Evolutionary conservation across 2,888 invertebrate species (phyloP).

Genomic region (Tribolium freemani): DNA sequence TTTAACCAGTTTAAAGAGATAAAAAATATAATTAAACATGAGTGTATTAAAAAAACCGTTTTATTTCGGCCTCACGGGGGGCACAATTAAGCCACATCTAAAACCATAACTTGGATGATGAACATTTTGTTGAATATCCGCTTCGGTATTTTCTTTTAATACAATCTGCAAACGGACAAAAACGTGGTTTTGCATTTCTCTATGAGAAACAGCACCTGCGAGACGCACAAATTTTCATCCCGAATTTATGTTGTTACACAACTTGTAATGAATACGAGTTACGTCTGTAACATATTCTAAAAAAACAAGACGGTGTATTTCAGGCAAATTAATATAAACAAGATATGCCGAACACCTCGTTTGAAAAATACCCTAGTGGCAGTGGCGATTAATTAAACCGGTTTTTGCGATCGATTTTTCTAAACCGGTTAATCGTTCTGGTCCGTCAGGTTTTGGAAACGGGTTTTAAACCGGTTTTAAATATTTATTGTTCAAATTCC

Average conservation of each 20-base stretch:
- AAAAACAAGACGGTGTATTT: slow-evolving; percentile 39
- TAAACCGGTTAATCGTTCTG: not conserved
- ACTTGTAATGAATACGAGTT: slow-evolving; percentile 47
- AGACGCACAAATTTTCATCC: slow-evolving; percentile 58
- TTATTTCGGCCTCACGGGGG: slow-evolving; percentile 14
- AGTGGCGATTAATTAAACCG: not conserved
- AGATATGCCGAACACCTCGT: not conserved
- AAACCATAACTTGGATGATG: slow-evolving; percentile 35
- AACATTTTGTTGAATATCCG: slow-evolving; percentile 34
- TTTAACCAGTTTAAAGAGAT: slow-evolving; percentile 18
- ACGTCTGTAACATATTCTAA: slow-evolving; percentile 44
- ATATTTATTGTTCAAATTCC: not conserved
- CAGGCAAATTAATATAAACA: slow-evolving; percentile 28
- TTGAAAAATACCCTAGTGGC: not conserved
- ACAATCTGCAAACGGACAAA: slow-evolving; percentile 49
- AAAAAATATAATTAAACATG: slow-evolving; percentile 16
- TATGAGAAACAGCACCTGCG: slow-evolving; percentile 59
- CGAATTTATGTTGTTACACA: slow-evolving; percentile 56
- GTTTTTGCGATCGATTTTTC: not conserved
- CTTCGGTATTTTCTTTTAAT: slow-evolving; percentile 51
- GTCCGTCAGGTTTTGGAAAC: not conserved
- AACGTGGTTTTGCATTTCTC: slow-evolving; percentile 52
- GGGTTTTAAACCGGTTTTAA: not conserved
- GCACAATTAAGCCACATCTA: slow-evolving; percentile 33
- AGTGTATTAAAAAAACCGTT: slow-evolving; percentile 9